Percentiles rank a stretch among this genome's conserved stretches.
Conservation (phyloP, 2,797 vertebrate genomes). For the Enoplosus armatus region DNA sequence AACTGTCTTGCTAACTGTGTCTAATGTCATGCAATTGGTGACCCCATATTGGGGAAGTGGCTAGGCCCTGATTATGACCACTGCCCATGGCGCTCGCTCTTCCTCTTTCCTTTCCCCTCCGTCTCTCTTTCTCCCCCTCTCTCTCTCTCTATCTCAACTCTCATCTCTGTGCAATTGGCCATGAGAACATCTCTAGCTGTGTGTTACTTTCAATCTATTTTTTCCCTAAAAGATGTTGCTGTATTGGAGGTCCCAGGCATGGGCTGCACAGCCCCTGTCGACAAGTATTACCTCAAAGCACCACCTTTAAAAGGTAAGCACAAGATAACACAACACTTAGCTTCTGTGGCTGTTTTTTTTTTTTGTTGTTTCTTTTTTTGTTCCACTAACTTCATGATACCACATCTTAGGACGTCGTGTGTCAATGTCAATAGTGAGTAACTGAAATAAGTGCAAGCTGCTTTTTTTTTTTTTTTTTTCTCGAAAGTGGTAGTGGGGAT, state of each 20-base stretch:
- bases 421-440: slow-evolving; percentile 82
- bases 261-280: slow-evolving; percentile 87
- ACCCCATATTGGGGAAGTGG: slow-evolving; percentile 73
- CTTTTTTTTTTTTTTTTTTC: slow-evolving; percentile 77
- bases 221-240: slow-evolving; percentile 72
- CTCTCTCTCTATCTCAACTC: slow-evolving; percentile 47
- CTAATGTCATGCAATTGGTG: slow-evolving; percentile 82
- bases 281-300: slow-evolving; percentile 73
- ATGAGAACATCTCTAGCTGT: slow-evolving; percentile 75
- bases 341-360: slow-evolving; percentile 64
- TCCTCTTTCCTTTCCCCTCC: slow-evolving; percentile 56
- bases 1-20: slow-evolving; percentile 81
- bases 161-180: slow-evolving; percentile 70
- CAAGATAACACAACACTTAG: slow-evolving; percentile 74
- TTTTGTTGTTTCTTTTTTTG: slow-evolving; percentile 14
- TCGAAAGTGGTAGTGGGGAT: slow-evolving; percentile 71
- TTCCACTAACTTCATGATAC: slow-evolving; percentile 79
- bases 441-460: slow-evolving; percentile 88
- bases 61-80: slow-evolving; percentile 81
- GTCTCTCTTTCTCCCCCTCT: neutral
- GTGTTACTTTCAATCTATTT: slow-evolving; percentile 69
- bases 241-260: slow-evolving; percentile 83
- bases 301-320: slow-evolving; percentile 73
- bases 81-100: slow-evolving; percentile 73
- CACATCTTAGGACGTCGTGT: slow-evolving; percentile 75